A percentile compares a stretch with the other conserved stretches of the same genome.
These are phyloP conservation scores for Petroica traversi DNA, from an alignment of 2,113 vertebrate species.

Conservation along the genomic window DNA sequence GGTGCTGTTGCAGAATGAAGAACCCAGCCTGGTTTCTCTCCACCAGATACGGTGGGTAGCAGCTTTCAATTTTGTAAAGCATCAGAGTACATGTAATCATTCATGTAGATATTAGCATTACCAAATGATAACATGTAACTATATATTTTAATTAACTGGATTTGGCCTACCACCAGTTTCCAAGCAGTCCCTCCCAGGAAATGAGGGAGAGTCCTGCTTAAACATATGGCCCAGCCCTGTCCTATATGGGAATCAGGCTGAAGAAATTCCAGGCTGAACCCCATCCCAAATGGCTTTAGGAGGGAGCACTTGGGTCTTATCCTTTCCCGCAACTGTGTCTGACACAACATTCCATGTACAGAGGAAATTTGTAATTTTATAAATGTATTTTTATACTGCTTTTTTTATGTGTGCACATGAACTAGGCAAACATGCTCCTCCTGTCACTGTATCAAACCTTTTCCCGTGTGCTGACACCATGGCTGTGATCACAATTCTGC, in stretches of 20 bases:
- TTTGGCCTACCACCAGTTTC: not conserved
- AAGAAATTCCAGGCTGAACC: not conserved
- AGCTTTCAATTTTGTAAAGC: not conserved
- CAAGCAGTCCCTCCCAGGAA: not conserved
- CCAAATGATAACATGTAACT: not conserved
- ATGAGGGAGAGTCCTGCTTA: not conserved
- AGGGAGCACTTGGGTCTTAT: not conserved
- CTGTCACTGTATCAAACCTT: not conserved
- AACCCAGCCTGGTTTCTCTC: not conserved
- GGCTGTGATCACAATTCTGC: not conserved
- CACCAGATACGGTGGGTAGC: not conserved
- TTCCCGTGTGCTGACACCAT: not conserved
- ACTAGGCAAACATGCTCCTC: not conserved
- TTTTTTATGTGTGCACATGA: constrained; percentile 57
- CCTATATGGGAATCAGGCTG: not conserved
- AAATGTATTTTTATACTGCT: constrained; percentile 79
- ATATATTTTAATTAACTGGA: not conserved
- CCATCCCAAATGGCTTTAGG: not conserved
- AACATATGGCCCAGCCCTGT: not conserved
- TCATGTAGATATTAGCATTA: not conserved
- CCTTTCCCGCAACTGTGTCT: not conserved
- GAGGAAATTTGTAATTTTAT: constrained; percentile 72
- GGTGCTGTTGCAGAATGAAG: not conserved
- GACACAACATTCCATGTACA: constrained; percentile 72
- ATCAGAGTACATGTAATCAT: not conserved